Conservation (phyloP, 1,140 invertebrate species). For the Bombus huntii region DNA sequence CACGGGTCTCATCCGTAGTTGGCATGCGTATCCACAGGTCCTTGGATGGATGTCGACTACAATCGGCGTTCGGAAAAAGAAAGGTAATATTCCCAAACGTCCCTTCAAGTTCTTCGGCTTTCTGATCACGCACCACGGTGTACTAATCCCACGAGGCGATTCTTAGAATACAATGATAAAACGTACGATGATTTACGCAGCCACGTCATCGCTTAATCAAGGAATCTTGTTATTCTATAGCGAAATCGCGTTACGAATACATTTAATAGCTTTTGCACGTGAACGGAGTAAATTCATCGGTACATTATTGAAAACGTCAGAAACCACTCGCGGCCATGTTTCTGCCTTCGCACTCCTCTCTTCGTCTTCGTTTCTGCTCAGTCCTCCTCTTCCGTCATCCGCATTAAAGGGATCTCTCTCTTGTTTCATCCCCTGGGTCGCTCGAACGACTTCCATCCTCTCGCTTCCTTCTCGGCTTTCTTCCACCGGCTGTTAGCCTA, state of each 20-base stretch:
- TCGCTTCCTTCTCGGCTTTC: not conserved
- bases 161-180: conserved; percentile 38
- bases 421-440: not conserved
- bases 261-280: conserved; percentile 61
- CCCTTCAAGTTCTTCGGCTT: conserved; percentile 8
- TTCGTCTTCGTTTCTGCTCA: not conserved
- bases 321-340: conserved; percentile 32
- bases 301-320: conserved; percentile 62
- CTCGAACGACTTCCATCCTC: not conserved
- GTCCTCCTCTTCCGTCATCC: not conserved
- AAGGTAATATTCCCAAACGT: conserved; percentile 44
- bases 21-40: too few relatives aligned
- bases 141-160: conserved; percentile 16
- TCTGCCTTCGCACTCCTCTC: not conserved
- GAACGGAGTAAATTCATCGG: conserved; percentile 62
- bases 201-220: conserved; percentile 54
- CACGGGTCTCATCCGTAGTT: too few relatives aligned
- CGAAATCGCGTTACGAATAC: conserved; percentile 19
- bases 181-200: conserved; percentile 45
- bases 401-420: not conserved
- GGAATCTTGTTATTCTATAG: conserved; percentile 40
- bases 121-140: conserved; percentile 39
- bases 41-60: too few relatives aligned
- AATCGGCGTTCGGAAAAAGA: not conserved
- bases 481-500: not conserved